Evolutionary conservation across 1,140 invertebrate species (phyloP), one percentile per base, ranked within the genome.

Genomic region (Planococcus citri): DNA sequence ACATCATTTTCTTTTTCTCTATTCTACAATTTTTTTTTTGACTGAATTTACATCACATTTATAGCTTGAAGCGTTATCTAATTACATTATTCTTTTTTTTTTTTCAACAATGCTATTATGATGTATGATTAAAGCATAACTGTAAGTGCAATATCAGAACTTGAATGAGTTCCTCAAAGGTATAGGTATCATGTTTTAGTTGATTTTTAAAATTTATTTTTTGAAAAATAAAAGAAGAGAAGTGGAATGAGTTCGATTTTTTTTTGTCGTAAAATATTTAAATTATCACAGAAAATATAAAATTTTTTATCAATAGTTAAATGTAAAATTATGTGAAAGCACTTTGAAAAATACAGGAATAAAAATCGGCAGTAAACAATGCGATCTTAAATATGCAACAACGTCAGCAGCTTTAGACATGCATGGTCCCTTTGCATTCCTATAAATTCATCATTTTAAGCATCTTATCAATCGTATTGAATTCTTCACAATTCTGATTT

Each of bases 251-350:
- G 4, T 60, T 60, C n/a, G 51, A 24, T 25, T 25, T 25, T 64
- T 64, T 12, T 64, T 25, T 25, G 60, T 24, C 10, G 24, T 27
- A 64, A 64, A 64, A 64, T 64, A 25, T 64, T 64, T 17, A 27
- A 64, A 17, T 64, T 64, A 64, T 64, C 60, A 64, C 60, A 64
- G 60, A 64, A 64, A 64, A 64, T 64, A 64, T 64, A 51, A 51
- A 64, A 64, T 64, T 64, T 25, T 22, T 24, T 24, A 25, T 22
- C 10, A 10, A 25, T 64, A 64, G 6, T 64, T 64, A 9, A 12
- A 64, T 27, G 60, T 64, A 64, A 64, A 51, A 51, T 51, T 51
- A 64, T 25, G 60, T 64, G 60, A 64, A 64, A 64, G 60, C 60
- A 25, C 60, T 64, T 58, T 25, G 60, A 64, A 64, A 64, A 64